A percentile compares a stretch with the other conserved stretches of the same genome.
phyloP scores from a whole-genome alignment of 2,113 vertebrate species.

The Meriones unguiculatus region DNA sequence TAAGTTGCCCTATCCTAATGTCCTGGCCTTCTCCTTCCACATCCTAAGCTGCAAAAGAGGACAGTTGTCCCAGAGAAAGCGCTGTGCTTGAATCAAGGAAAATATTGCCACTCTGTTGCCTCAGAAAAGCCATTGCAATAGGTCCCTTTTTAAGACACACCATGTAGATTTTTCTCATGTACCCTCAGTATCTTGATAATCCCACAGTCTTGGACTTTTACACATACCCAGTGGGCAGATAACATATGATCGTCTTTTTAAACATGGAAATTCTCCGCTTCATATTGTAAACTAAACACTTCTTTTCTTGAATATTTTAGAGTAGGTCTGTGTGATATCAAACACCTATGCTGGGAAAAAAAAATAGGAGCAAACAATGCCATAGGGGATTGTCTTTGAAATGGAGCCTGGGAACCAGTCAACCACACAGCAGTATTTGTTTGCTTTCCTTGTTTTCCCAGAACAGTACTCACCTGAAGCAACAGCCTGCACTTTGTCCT shows the following conservation, averaged over 20 bases:
- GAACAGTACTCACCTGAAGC: conserved; percentile 64
- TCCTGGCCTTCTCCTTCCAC: neutral
- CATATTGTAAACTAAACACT: conserved; percentile 54
- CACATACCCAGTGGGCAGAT: conserved; percentile 34
- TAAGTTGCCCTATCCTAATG: neutral
- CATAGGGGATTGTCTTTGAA: conserved; percentile 81
- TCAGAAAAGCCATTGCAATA: neutral
- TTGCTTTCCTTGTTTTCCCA: conserved; percentile 81
- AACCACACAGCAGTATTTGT: conserved; percentile 75
- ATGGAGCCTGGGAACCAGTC: conserved; percentile 77
- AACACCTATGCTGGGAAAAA: conserved; percentile 76
- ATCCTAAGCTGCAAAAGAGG: neutral
- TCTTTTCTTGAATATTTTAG: conserved; percentile 72
- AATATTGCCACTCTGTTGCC: neutral
- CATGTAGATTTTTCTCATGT: conserved; percentile 64
- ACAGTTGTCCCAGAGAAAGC: neutral
- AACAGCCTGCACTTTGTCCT: conserved; percentile 72
- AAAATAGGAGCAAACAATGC: conserved; percentile 77
- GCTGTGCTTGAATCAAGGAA: neutral
- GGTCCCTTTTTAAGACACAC: conserved; percentile 6
- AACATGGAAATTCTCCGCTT: conserved; percentile 60
- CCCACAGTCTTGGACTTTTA: conserved; percentile 60
- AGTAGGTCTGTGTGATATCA: conserved; percentile 70
- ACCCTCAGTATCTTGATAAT: conserved; percentile 24
- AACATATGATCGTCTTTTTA: conserved; percentile 67